Evolutionary conservation across 2,797 vertebrate species (phyloP).

Genomic region (Pagetopsis macropterus): DNA sequence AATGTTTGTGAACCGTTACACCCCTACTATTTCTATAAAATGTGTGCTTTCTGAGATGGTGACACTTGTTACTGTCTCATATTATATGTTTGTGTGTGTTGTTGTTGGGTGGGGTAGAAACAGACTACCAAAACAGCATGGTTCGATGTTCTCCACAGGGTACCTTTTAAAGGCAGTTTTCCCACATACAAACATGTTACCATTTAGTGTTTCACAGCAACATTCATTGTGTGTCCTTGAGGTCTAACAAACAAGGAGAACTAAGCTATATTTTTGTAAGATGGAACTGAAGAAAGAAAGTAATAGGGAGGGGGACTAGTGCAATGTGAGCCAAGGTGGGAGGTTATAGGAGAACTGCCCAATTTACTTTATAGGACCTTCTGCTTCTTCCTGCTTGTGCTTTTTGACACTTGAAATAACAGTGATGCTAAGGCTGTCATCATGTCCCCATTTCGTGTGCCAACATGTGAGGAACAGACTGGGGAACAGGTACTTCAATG

Average conservation of each 20-base stretch:
- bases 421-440: conserved; percentile 34
- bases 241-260: background rate
- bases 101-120: conserved; percentile 1
- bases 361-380: background rate
- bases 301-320: background rate
- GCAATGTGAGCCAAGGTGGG: background rate
- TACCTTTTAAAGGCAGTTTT: conserved; percentile 18
- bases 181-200: conserved; percentile 23
- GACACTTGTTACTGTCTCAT: conserved; percentile 32
- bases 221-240: background rate
- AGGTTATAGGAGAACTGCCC: conserved; percentile 1
- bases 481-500: conserved; percentile 7
- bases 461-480: conserved; percentile 20
- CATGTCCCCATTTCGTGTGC: conserved; percentile 23
- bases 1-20: too few species aligned
- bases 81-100: conserved; percentile 1
- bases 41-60: conserved; percentile 36
- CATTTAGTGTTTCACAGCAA: background rate
- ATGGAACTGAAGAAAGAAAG: background rate
- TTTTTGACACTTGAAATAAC: conserved; percentile 38
- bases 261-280: background rate
- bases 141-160: conserved; percentile 3
- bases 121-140: background rate
- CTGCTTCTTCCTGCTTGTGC: conserved; percentile 16
- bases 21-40: background rate